Conservation (phyloP, 2,888 invertebrate genomes). For the Hyposoter dolosus region DNA sequence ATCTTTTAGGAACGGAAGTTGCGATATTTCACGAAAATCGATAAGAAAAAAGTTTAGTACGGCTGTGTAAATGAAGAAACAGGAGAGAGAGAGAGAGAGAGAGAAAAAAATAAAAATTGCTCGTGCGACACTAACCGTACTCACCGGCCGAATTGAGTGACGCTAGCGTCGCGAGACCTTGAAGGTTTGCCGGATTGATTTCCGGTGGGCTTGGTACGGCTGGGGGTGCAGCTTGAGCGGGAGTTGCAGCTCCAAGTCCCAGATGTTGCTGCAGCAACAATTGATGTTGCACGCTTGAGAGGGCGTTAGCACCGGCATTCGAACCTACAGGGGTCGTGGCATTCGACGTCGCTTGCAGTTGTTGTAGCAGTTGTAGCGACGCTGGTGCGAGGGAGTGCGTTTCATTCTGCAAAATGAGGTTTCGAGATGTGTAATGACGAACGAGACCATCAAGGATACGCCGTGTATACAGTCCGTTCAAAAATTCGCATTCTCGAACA, state of each 20-base stretch:
- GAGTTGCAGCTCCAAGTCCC: constrained; percentile 86
- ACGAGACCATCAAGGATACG: constrained; percentile 12
- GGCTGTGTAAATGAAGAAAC: constrained; percentile 16
- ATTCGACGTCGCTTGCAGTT: constrained; percentile 85
- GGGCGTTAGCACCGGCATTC: constrained; percentile 84
- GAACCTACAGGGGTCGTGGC: constrained; percentile 81
- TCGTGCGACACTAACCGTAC: constrained; percentile 80
- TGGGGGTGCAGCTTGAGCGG: constrained; percentile 84
- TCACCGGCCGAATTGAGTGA: constrained; percentile 83
- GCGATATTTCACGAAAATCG: neutral
- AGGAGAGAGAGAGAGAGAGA: constrained; percentile 20
- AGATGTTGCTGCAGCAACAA: constrained; percentile 85
- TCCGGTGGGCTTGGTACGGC: constrained; percentile 83
- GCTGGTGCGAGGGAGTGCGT: constrained; percentile 82
- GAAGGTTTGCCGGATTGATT: constrained; percentile 86
- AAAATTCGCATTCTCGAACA: neutral
- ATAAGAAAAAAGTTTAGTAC: neutral
- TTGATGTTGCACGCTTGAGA: constrained; percentile 83
- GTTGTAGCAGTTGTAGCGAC: constrained; percentile 85
- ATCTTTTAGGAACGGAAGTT: too few species aligned
- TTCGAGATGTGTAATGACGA: constrained; percentile 28
- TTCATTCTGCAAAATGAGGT: constrained; percentile 77
- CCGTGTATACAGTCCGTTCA: neutral
- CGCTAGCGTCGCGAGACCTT: constrained; percentile 88
- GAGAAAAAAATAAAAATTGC: constrained; percentile 51